phyloP scores from a whole-genome alignment of 2,797 vertebrate species.

The Anomalospiza imberbis region DNA sequence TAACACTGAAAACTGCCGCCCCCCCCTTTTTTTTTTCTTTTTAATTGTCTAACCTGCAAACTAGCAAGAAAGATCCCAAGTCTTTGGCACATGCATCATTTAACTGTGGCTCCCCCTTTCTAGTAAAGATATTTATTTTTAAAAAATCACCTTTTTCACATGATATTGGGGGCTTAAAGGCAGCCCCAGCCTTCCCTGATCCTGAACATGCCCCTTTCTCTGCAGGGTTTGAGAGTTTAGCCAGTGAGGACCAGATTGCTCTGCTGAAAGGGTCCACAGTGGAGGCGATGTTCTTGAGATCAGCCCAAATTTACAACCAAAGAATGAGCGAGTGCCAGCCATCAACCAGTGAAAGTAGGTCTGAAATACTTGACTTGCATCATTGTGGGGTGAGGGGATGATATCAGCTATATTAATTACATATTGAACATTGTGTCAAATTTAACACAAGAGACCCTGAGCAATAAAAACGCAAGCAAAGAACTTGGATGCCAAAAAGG shows the following conservation, averaged over 20 bases:
- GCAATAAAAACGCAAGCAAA: neutral
- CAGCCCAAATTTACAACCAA: constrained; percentile 87
- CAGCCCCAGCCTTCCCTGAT: neutral
- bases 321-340: constrained; percentile 69
- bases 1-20: neutral
- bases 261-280: constrained; percentile 85
- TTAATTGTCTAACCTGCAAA: neutral
- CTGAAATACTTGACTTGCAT: neutral
- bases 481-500: neutral
- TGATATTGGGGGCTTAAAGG: neutral
- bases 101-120: neutral
- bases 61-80: neutral
- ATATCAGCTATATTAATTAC: neutral
- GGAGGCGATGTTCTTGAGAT: constrained; percentile 89
- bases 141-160: neutral
- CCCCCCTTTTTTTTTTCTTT: neutral
- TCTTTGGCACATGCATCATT: neutral
- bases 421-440: neutral
- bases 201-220: neutral
- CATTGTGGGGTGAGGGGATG: neutral
- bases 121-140: neutral
- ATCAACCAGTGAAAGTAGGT: constrained; percentile 78
- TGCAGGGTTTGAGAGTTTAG: constrained; percentile 89
- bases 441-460: neutral
- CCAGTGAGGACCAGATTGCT: constrained; percentile 85